Evolutionary conservation across 2,888 invertebrate species (phyloP), one percentile per base, ranked within the genome.

Genomic region (Glaucopsyche alexis): DNA sequence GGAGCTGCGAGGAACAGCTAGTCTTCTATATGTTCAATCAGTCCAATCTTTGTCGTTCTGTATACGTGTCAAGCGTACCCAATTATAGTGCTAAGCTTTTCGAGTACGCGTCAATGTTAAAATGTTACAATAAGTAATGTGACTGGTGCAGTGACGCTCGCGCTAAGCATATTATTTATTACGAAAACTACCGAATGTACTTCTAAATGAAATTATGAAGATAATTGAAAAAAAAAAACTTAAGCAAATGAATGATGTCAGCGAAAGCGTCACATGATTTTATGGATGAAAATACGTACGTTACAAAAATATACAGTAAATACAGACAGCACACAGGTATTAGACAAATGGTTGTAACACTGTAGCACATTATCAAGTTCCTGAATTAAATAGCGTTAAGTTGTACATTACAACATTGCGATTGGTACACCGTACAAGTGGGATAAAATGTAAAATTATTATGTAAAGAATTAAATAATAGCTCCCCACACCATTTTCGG

Each of bases 201-300:
- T 60, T 60, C 2, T 5, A 38, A 60, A 29, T 19, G 14, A 60
- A 13, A 60, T 16, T 60, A 50, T 7, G 5, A 60, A 2, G 60
- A 60, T 38, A 29, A 60, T 47, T 13, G 60, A 14, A 6, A 7
- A 13, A 55, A 55, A 55, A 38, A 13, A 60, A 60, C 29, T 29
- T 9, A 69, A 69, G 69, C 69, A 29, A 69, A 69, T 69, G 69
- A 29, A 69, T 47, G 29, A 69, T 49, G 49, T 14, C 29, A 69
- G 69, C 69, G 47, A n/a, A 69, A 69, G 69, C 69, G 69, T 49
- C 69, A 49, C 69, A 29, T 47, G 69, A 14, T 69, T 47, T 49
- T 29, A 69, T 47, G 49, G 14, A 69, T 69, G 69, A 49, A 69
- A 45, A 69, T 69, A 29, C 29, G 38, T 29, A 65, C 40, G 19